Conservation (phyloP, 1,140 invertebrate genomes). For the Heliothis virescens region DNA sequence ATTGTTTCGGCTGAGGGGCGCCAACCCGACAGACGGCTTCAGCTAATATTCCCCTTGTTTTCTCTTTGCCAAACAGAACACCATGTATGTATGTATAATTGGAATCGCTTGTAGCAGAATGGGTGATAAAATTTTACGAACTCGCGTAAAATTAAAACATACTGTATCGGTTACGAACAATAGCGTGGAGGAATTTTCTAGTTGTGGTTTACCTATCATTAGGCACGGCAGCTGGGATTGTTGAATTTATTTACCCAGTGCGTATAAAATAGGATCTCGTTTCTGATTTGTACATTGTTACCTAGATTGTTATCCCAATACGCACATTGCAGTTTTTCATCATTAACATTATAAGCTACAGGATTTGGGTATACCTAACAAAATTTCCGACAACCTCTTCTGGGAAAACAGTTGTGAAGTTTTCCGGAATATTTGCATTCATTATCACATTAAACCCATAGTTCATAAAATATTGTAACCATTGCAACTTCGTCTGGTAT, state of each 20-base stretch:
- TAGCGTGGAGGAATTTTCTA: neutral
- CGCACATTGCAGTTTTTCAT: too few relatives aligned
- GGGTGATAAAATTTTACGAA: constrained; percentile 59
- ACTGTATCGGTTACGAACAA: constrained; percentile 7
- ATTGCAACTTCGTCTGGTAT: constrained; percentile 23
- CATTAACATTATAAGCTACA: too few relatives aligned
- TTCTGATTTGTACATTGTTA: neutral
- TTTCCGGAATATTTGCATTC: neutral
- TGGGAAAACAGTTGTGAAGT: too few relatives aligned
- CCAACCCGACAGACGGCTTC: constrained; percentile 70
- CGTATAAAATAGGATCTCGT: too few relatives aligned
- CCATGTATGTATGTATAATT: constrained; percentile 77
- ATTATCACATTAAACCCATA: constrained; percentile 8
- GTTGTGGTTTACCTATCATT: neutral
- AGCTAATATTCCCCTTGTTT: constrained; percentile 76
- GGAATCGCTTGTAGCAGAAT: constrained; percentile 55
- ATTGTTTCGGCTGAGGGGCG: constrained; percentile 81
- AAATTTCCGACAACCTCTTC: too few relatives aligned
- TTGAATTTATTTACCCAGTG: neutral
- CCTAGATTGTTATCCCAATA: neutral
- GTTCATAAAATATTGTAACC: constrained; percentile 28
- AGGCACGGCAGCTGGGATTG: neutral
- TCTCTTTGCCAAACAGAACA: constrained; percentile 65
- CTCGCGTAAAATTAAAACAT: constrained; percentile 30
- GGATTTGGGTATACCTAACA: too few relatives aligned